Conservation (phyloP, 2,888 invertebrate genomes). For the Trachelus troglodyta region DNA sequence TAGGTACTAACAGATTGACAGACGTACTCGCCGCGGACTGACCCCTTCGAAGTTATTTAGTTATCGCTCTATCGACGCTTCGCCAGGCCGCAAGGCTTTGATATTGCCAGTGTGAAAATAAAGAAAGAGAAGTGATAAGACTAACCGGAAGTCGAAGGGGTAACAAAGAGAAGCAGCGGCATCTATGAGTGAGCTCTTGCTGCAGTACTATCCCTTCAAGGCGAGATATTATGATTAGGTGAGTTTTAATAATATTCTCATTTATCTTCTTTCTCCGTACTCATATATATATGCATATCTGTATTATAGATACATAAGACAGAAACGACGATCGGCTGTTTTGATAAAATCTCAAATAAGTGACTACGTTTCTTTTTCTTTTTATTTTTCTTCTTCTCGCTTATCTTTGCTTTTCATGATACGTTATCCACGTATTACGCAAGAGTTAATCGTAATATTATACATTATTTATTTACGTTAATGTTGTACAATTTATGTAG, state of each 20-base stretch:
- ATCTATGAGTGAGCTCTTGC: conserved; percentile 50
- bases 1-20: conserved; percentile 57
- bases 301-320: no score
- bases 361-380: no score
- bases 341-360: no score
- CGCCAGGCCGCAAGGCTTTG: conserved; percentile 48
- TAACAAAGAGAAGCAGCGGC: conserved; percentile 20
- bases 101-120: conserved; percentile 3
- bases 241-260: conserved; percentile 34
- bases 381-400: no score
- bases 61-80: conserved; percentile 58
- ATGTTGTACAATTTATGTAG: no score
- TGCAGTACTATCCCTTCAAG: conserved; percentile 42
- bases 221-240: conserved; percentile 65
- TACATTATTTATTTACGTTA: no score
- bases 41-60: conserved; percentile 62
- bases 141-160: conserved; percentile 32
- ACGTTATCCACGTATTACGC: no score
- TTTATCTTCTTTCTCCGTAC: neutral
- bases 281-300: no score
- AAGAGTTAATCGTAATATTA: no score
- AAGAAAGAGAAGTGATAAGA: conserved; percentile 26
- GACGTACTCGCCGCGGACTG: conserved; percentile 56
- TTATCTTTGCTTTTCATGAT: no score
- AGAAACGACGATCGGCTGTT: no score